Evolutionary conservation across 2,113 vertebrate species (phyloP).

Genomic region (Neolamprologus longior): DNA sequence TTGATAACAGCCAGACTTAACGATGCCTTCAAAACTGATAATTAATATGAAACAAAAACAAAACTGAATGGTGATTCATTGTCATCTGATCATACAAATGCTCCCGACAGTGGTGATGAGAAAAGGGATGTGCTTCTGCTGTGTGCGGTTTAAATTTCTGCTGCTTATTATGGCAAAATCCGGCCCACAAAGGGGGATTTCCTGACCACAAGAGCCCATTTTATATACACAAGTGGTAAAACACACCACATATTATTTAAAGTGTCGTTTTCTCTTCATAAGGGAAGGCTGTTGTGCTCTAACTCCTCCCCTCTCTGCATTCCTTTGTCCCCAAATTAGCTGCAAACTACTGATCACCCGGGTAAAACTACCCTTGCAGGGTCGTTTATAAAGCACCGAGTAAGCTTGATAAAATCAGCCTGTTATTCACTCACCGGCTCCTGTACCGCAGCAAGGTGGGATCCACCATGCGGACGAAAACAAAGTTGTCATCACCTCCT

Average conservation of each 20-base stretch:
- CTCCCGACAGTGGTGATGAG: background rate
- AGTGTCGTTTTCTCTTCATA: background rate
- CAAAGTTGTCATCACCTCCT: constrained; percentile 87
- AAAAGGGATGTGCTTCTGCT: fast-evolving
- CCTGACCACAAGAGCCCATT: background rate
- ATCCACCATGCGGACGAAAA: constrained; percentile 98
- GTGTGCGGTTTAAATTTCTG: background rate
- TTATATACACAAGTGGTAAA: background rate
- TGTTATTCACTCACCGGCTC: constrained; percentile 79
- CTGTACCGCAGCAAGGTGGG: constrained; percentile 91
- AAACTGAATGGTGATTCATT: background rate
- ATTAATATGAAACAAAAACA: constrained; percentile 11
- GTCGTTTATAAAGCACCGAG: background rate
- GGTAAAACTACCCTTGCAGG: background rate
- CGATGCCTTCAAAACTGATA: background rate
- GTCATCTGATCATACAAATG: background rate
- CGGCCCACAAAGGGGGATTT: too few relatives aligned
- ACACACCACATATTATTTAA: background rate
- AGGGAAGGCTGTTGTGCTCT: background rate
- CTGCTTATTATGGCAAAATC: background rate
- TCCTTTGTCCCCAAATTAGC: constrained; percentile 25
- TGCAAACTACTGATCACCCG: background rate
- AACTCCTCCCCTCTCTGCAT: background rate
- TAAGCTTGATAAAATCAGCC: background rate
- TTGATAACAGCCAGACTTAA: background rate